These are phyloP conservation scores for Deroptyus accipitrinus DNA, from an alignment of 2,113 vertebrate genomes.

Conservation along the genomic window DNA sequence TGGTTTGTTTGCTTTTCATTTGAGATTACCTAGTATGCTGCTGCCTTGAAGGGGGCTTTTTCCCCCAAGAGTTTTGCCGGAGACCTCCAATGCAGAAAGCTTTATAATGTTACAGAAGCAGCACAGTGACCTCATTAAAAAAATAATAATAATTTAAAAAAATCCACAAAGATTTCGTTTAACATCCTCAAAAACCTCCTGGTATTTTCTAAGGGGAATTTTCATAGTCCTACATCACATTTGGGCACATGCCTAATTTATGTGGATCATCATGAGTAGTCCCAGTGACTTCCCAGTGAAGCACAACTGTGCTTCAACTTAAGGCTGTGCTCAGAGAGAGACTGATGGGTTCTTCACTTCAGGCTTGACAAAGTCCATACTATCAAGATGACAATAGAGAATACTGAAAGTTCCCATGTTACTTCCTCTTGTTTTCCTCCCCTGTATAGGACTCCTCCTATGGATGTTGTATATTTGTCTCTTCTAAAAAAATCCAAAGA, in stretches of 20 bases:
- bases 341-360: background rate
- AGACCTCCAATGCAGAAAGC: background rate
- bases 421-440: background rate
- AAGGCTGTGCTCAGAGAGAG: background rate
- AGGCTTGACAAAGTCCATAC: background rate
- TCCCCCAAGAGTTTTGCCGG: background rate
- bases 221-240: background rate
- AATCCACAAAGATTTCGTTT: background rate
- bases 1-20: conserved; percentile 11
- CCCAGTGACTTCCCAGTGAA: background rate
- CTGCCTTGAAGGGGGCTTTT: background rate
- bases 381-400: background rate
- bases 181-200: background rate
- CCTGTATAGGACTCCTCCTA: background rate
- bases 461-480: background rate
- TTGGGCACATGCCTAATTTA: background rate
- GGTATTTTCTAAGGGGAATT: conserved; percentile 13
- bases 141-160: background rate
- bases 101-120: background rate
- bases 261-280: background rate
- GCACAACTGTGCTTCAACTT: background rate
- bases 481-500: background rate
- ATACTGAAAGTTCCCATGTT: background rate
- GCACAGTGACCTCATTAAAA: background rate
- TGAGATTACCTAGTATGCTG: background rate